Evolutionary conservation across 1,140 invertebrate genomes (phyloP).

Genomic region (Bombus sylvicola): DNA sequence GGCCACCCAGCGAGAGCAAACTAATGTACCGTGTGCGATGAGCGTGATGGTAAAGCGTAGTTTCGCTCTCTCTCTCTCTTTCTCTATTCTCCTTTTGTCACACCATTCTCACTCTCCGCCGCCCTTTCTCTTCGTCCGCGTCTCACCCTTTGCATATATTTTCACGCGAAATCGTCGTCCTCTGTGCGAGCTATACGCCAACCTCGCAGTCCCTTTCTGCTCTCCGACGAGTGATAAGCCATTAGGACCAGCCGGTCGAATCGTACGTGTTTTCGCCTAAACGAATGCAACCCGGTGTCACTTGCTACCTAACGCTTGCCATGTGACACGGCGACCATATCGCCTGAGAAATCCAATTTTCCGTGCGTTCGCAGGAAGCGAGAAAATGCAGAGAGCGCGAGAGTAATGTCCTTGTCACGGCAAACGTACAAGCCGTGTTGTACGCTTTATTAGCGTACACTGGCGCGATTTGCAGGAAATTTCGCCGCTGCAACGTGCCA

Average conservation of each 20-base stretch:
- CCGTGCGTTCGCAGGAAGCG: background rate
- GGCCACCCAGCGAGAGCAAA: slow-evolving; percentile 76
- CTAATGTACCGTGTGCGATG: slow-evolving; percentile 71
- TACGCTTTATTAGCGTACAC: background rate
- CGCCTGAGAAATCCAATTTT: background rate
- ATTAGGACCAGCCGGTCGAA: background rate
- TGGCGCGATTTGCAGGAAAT: slow-evolving; percentile 12
- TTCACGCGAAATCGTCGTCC: background rate
- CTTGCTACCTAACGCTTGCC: no score
- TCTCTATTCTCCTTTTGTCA: slow-evolving; percentile 40
- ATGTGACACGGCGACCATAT: background rate
- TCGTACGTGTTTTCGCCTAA: background rate
- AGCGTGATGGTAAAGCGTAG: slow-evolving; percentile 45
- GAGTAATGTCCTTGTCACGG: slow-evolving; percentile 22
- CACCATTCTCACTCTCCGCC: background rate
- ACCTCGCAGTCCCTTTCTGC: background rate
- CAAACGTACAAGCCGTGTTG: slow-evolving; percentile 6
- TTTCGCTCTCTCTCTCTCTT: slow-evolving; percentile 48
- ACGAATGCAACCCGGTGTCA: background rate
- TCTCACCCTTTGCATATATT: slow-evolving; percentile 13
- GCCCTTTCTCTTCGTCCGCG: background rate
- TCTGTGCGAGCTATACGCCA: background rate
- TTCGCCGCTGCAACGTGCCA: background rate
- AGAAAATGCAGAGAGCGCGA: background rate
- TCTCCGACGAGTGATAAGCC: slow-evolving; percentile 12